Conservation (phyloP, 2,888 invertebrate species). For the Masnerella sp. region DNA sequence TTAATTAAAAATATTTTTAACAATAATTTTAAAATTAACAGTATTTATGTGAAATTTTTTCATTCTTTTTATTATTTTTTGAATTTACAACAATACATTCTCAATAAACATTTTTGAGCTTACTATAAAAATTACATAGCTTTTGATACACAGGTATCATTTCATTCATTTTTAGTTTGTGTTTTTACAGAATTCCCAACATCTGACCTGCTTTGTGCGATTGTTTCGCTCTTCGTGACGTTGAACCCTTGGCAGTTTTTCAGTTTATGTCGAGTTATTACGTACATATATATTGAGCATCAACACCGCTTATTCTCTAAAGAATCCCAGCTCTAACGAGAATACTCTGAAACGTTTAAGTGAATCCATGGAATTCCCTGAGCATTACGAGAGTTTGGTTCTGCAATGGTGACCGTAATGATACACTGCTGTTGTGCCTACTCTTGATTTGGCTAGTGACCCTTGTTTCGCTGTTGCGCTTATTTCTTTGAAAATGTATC, state of each 20-base stretch:
- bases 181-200: too few species aligned
- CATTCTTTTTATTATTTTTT: too few species aligned
- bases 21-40: too few species aligned
- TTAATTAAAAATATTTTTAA: too few species aligned
- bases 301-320: conserved; percentile 33
- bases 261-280: conserved; percentile 41
- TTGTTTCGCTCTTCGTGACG: conserved; percentile 19
- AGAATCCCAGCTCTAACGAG: conserved; percentile 45
- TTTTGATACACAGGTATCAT: too few species aligned
- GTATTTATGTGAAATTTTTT: too few species aligned
- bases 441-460: conserved; percentile 41
- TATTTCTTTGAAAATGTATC: conserved; percentile 46
- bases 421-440: conserved; percentile 28
- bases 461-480: conserved; percentile 38
- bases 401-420: conserved; percentile 46
- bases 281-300: conserved; percentile 42
- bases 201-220: too few species aligned
- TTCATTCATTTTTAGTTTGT: too few species aligned
- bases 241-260: conserved; percentile 12
- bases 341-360: conserved; percentile 56
- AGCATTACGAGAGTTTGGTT: conserved; percentile 26
- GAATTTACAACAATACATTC: too few species aligned
- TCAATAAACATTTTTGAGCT: too few species aligned
- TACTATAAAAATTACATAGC: too few species aligned
- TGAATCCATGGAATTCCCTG: conserved; percentile 41